Conservation (phyloP, 1,140 invertebrate species). For the Aphelenchoides besseyi region DNA sequence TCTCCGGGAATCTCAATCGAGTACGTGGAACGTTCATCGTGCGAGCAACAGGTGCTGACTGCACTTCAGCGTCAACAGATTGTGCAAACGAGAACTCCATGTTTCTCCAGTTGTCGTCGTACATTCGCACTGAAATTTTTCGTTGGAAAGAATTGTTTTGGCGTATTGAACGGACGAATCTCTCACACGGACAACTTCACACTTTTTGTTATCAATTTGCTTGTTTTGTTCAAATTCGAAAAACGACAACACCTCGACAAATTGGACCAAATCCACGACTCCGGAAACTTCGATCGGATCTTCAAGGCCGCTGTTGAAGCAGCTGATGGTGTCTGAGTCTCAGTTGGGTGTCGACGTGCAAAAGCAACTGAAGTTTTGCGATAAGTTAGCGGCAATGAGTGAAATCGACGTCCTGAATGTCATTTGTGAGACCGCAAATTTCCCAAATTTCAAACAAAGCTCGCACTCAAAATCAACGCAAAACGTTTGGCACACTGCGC, state of each 20-base stretch:
- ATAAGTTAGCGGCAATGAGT: not conserved
- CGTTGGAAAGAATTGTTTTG: not conserved
- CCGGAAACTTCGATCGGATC: constrained; percentile 45
- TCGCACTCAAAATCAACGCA: too few species aligned
- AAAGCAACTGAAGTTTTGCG: constrained; percentile 2
- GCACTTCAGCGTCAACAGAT: too few species aligned
- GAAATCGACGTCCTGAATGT: constrained; percentile 11
- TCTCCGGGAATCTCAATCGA: constrained; percentile 32
- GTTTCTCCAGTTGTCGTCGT: too few species aligned
- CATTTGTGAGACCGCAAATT: not conserved
- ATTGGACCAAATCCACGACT: constrained; percentile 49
- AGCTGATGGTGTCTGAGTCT: not conserved
- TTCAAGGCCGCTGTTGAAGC: constrained; percentile 5
- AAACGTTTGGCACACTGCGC: too few species aligned
- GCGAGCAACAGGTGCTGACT: not conserved
- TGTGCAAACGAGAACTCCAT: too few species aligned
- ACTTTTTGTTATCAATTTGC: not conserved
- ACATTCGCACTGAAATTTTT: not conserved
- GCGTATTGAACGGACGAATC: not conserved
- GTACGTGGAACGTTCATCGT: not conserved
- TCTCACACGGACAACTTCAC: not conserved
- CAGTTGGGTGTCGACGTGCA: not conserved
- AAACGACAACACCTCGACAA: constrained; percentile 11
- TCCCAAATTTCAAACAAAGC: not conserved
- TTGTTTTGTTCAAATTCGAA: constrained; percentile 3